Base-by-base conservation (phyloP, 2,797 vertebrate species). In the Meda fulgida region DNA sequence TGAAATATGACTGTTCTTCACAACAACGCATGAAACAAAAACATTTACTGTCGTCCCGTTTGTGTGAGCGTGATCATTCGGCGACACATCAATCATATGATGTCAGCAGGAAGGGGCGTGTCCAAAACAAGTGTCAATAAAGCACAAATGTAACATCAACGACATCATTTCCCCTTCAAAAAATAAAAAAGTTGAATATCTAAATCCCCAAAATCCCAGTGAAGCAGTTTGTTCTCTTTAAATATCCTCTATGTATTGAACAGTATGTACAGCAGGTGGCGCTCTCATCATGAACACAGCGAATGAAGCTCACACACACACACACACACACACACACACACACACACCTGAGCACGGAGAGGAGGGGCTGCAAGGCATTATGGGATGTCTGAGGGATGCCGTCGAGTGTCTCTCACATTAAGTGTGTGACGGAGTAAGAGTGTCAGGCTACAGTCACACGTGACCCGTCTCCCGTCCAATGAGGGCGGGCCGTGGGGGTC, bases 241-340 rank as follows among this genome's bases (percentile, higher is more conserved):
- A 93, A 91, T 92, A 89, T 88, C 85, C 88, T 89, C 84, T 93
- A 92, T 93, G 87, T 93, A 94, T 93, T 92, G 84, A 90, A 93
- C 90, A 88, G 83, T 94, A 94, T 94, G 89, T 93, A 94, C 92
- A 94, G 87, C 89, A 88, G 88, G 55, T 83, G 90, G 86, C 53
- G 83, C 80, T 90, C 88, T 85, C 89, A 85, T 86, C 53, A 77
- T 11, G 26, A 34, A 69, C 78, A 67, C 63, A 65, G 60, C 60
- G 1, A 29, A 11, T 10, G 38, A 78, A 76, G 48, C 48, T 6
- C 40, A 40, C 84, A 75, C 82, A 36, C 89, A 87, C 90, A 80
- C 87, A 78, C 84, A 87, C 88, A 89, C 89, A 90, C 77, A 87
- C 67, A 81, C 67, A n/a, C n/a, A 78, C 84, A 87, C 88, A 89